These are phyloP conservation scores for Standfussiana lucernea DNA, from an alignment of 2,888 invertebrate genomes.

Conservation along the genomic window DNA sequence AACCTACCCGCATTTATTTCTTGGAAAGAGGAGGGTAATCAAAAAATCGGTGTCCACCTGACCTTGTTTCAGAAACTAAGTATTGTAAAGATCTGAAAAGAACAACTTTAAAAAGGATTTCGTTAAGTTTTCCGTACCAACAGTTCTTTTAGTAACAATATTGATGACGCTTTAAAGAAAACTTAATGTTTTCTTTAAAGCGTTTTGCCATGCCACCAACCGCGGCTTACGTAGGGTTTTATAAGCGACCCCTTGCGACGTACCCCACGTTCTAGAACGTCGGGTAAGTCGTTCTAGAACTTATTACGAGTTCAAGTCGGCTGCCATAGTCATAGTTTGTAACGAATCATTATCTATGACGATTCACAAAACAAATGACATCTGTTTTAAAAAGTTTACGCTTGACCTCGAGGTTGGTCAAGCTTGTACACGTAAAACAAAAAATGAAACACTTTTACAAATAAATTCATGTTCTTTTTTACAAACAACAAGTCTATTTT, in stretches of 20 bases:
- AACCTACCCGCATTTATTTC: conserved; percentile 6
- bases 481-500: no score
- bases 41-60: conserved; percentile 3
- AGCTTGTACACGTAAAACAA: no score
- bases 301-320: conserved; percentile 2
- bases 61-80: not conserved
- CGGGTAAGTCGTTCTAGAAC: conserved; percentile 14
- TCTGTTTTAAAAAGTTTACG: no score
- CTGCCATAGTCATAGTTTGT: not conserved
- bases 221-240: conserved; percentile 2
- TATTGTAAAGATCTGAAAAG: conserved; percentile 3
- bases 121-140: not conserved
- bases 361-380: no score
- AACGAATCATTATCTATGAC: no score
- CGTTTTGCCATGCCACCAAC: conserved; percentile 3
- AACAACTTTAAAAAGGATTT: not conserved
- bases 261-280: conserved; percentile 1
- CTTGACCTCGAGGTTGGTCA: no score
- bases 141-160: not conserved
- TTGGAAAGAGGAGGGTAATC: not conserved
- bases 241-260: conserved; percentile 2
- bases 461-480: no score
- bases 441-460: no score
- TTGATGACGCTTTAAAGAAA: no score
- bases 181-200: not conserved